phyloP scores from a whole-genome alignment of 2,113 vertebrate species.

The Phaetusa simplex region DNA sequence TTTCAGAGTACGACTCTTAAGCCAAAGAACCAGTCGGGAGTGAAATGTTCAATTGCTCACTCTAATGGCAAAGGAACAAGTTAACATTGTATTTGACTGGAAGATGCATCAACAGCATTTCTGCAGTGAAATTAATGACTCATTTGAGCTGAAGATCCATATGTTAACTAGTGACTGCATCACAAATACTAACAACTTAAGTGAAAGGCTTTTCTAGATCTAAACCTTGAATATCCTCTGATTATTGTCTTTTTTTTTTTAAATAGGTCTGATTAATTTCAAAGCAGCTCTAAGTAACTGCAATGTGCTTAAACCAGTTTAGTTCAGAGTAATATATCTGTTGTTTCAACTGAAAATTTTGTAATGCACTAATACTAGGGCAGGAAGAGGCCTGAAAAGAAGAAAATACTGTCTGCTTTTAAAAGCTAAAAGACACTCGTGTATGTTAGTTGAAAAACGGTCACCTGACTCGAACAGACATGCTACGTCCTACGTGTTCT shows the following conservation, averaged over 20 bases:
- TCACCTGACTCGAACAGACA: not conserved
- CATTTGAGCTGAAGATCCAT: constrained; percentile 59
- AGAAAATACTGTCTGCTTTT: not conserved
- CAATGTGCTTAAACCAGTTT: not conserved
- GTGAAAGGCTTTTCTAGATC: constrained; percentile 22
- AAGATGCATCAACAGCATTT: constrained; percentile 62
- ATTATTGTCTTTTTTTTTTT: not conserved
- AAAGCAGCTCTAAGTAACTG: not conserved
- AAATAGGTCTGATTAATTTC: not conserved
- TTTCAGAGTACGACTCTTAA: constrained; percentile 15
- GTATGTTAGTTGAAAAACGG: not conserved
- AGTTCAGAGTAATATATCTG: not conserved
- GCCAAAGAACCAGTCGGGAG: constrained; percentile 32
- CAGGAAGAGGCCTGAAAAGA: not conserved
- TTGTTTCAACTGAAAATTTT: not conserved
- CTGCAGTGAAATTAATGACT: constrained; percentile 59
- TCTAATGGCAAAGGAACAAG: constrained; percentile 31
- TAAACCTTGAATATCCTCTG: not conserved
- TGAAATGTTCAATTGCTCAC: constrained; percentile 59
- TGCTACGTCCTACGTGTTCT: not conserved
- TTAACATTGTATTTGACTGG: constrained; percentile 63
- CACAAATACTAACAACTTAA: constrained; percentile 45
- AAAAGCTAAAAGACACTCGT: not conserved
- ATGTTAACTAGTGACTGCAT: constrained; percentile 34
- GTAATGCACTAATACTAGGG: not conserved